Percentiles rank a stretch among this genome's conserved stretches.
Evolutionary conservation across 1,140 invertebrate species (phyloP).

Genomic region (Apolygus lucorum): DNA sequence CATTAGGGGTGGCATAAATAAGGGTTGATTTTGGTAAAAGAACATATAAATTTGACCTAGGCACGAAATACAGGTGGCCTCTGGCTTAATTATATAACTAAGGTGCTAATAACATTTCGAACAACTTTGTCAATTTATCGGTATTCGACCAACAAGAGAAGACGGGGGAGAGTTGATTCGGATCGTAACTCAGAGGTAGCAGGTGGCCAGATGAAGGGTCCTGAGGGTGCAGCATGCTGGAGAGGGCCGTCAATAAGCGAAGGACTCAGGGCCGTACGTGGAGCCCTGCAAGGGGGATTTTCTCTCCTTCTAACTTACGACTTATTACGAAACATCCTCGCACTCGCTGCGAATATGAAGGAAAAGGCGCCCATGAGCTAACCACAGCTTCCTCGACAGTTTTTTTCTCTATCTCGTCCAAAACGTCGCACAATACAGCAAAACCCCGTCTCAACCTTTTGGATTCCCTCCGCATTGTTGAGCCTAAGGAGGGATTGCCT

Average conservation of each 20-base stretch:
- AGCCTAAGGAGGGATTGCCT: not conserved
- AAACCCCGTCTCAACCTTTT: not conserved
- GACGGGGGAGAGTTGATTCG: not conserved
- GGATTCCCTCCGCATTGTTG: constrained; percentile 13
- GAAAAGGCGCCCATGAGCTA: not conserved
- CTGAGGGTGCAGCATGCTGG: not conserved
- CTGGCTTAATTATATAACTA: no score
- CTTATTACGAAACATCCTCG: constrained; percentile 12
- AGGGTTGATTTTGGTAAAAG: no score
- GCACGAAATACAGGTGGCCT: no score
- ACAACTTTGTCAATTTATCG: not conserved
- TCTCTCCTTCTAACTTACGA: constrained; percentile 13
- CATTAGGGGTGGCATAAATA: no score
- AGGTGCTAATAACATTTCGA: no score
- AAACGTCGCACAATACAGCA: not conserved
- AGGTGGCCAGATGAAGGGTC: not conserved
- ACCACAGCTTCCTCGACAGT: not conserved
- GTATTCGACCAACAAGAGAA: not conserved
- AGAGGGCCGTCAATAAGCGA: constrained; percentile 8
- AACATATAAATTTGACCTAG: no score
- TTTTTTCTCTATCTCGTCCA: not conserved
- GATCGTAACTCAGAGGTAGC: constrained; percentile 7
- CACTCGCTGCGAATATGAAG: not conserved
- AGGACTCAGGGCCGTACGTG: not conserved
- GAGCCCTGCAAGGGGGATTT: not conserved